These are phyloP conservation scores for Paralichthys olivaceus DNA, from an alignment of 2,113 vertebrate species.

Conservation along the genomic window DNA sequence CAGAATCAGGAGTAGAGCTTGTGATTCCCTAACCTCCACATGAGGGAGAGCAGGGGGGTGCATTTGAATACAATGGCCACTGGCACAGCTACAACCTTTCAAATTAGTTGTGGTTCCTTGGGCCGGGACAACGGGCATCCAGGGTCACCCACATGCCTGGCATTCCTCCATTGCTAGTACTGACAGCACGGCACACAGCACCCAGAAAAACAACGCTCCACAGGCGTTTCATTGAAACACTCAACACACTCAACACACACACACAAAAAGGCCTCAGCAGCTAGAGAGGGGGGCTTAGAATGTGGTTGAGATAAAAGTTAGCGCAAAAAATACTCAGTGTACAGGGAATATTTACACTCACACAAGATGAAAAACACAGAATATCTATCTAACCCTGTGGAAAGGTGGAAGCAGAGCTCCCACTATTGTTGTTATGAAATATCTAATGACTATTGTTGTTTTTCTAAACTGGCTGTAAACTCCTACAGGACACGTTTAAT, in stretches of 20 bases:
- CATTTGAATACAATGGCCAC: slow-evolving; percentile 56
- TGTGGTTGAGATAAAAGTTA: neutral
- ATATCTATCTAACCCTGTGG: neutral
- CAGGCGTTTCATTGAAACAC: slow-evolving; percentile 9
- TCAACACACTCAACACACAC: neutral
- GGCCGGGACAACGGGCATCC: slow-evolving; percentile 67
- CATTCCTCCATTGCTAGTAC: slow-evolving; percentile 67
- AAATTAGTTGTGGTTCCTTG: slow-evolving; percentile 76
- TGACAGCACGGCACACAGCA: slow-evolving; percentile 28
- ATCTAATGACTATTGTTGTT: neutral
- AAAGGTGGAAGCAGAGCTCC: slow-evolving; percentile 20
- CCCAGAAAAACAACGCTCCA: slow-evolving; percentile 30
- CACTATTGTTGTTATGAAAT: slow-evolving; percentile 6
- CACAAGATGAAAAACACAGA: neutral
- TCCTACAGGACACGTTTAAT: neutral
- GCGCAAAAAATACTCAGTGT: no score
- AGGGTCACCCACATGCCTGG: slow-evolving; percentile 72
- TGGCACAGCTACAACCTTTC: slow-evolving; percentile 67
- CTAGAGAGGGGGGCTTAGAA: neutral
- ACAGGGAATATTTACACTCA: neutral
- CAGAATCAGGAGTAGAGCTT: slow-evolving; percentile 7
- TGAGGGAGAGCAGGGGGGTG: slow-evolving; percentile 31
- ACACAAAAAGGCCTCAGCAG: slow-evolving; percentile 2
- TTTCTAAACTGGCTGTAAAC: neutral
- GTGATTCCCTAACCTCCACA: slow-evolving; percentile 15